Conservation (phyloP, 2,113 vertebrate species). For the Vireo altiloquus region DNA sequence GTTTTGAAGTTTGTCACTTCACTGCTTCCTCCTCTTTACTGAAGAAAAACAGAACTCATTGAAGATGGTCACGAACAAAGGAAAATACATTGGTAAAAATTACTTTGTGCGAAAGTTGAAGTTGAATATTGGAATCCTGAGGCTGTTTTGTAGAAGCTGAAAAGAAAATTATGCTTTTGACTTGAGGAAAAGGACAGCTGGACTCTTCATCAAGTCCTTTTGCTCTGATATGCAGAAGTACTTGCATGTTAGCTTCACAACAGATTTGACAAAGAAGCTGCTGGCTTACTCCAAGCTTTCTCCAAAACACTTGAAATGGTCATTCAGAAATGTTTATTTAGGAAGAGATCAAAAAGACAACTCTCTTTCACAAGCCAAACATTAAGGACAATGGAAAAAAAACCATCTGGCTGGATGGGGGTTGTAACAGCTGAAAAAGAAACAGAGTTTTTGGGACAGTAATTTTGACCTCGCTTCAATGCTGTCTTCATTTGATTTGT, state of each 20-base stretch:
- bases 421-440: background rate
- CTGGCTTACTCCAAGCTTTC: background rate
- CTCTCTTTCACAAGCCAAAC: background rate
- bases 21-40: background rate
- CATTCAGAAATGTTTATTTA: slow-evolving; percentile 11
- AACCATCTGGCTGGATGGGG: background rate
- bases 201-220: background rate
- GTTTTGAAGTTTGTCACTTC: slow-evolving; percentile 24
- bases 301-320: background rate
- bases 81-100: background rate
- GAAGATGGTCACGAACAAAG: background rate
- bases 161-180: background rate
- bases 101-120: background rate
- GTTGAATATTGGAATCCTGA: background rate
- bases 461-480: background rate
- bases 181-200: background rate
- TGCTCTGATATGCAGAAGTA: background rate
- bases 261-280: background rate
- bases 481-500: background rate
- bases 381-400: background rate
- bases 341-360: background rate
- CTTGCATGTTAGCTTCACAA: background rate
- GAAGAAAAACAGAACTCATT: background rate
- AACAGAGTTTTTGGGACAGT: background rate
- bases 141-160: background rate